A percentile compares a stretch with the other conserved stretches of the same genome.
phyloP scores from a whole-genome alignment of 2,113 vertebrate species.

The Aphelocoma coerulescens region DNA sequence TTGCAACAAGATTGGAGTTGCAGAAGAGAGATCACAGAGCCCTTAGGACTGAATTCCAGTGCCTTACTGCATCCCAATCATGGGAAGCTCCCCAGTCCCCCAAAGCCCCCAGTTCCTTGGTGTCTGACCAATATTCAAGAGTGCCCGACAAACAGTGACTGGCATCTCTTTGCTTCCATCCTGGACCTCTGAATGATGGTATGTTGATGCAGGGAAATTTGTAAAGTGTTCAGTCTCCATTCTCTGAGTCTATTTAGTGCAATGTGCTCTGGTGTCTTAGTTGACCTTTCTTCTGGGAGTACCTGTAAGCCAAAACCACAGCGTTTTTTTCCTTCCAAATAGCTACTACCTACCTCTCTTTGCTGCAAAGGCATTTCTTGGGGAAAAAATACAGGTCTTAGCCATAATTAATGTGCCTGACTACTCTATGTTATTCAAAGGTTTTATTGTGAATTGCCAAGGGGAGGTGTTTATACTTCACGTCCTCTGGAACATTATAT shows the following conservation, averaged over 20 bases:
- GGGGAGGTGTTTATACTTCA: background rate
- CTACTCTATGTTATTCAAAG: background rate
- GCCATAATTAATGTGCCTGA: background rate
- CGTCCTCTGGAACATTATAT: background rate
- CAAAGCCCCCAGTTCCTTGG: background rate
- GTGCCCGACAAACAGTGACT: background rate
- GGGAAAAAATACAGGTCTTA: background rate
- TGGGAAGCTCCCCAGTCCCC: background rate
- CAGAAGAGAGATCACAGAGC: background rate
- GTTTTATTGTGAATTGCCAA: background rate
- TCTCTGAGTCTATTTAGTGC: background rate
- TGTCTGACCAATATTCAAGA: background rate
- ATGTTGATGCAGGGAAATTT: background rate
- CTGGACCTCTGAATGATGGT: too few species aligned
- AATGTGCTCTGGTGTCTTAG: background rate
- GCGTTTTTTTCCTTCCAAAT: background rate
- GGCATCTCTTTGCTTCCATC: background rate
- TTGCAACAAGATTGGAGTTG: background rate
- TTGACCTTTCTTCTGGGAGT: background rate
- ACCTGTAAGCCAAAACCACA: background rate
- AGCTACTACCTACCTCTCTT: background rate
- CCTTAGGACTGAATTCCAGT: background rate
- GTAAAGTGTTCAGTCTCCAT: background rate
- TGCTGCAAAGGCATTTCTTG: background rate
- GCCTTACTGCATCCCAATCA: background rate